phyloP scores from a whole-genome alignment of 2,113 vertebrate genomes.

The Spheniscus mendiculus region DNA sequence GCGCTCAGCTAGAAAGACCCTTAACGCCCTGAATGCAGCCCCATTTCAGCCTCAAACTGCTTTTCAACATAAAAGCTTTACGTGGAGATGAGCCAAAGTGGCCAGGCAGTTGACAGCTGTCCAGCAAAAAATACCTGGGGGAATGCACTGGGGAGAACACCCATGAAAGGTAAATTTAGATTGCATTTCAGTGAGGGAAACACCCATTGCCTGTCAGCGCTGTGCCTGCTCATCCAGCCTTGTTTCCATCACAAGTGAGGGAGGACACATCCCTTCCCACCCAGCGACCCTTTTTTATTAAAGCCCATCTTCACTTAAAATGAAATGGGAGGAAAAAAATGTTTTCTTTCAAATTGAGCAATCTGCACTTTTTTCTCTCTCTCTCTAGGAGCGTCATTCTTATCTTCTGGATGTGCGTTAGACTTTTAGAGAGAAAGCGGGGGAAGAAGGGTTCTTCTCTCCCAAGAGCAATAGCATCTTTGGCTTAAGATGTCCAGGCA shows the following conservation, averaged over 20 bases:
- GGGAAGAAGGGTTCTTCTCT: neutral
- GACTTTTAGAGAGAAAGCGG: neutral
- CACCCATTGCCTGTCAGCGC: neutral
- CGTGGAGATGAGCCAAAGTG: neutral
- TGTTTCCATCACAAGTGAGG: neutral
- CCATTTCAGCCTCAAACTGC: neutral
- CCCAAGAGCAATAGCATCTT: neutral
- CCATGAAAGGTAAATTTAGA: neutral
- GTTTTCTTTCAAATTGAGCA: neutral
- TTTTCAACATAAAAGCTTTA: neutral
- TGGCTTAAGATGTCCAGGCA: neutral
- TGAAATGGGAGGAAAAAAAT: neutral
- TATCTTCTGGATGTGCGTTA: neutral
- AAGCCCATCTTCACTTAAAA: neutral
- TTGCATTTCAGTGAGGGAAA: neutral
- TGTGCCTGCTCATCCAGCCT: neutral
- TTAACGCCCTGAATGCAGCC: rapidly evolving
- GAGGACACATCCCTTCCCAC: neutral
- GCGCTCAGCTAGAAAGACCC: neutral
- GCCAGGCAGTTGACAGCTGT: no score
- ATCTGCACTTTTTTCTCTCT: neutral
- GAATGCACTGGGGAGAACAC: rapidly evolving
- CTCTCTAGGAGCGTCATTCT: neutral
- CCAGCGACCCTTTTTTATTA: neutral
- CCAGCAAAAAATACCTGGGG: neutral